These are phyloP conservation scores for Ecliptopera silaceata DNA, from an alignment of 2,888 invertebrate species.

Conservation along the genomic window DNA sequence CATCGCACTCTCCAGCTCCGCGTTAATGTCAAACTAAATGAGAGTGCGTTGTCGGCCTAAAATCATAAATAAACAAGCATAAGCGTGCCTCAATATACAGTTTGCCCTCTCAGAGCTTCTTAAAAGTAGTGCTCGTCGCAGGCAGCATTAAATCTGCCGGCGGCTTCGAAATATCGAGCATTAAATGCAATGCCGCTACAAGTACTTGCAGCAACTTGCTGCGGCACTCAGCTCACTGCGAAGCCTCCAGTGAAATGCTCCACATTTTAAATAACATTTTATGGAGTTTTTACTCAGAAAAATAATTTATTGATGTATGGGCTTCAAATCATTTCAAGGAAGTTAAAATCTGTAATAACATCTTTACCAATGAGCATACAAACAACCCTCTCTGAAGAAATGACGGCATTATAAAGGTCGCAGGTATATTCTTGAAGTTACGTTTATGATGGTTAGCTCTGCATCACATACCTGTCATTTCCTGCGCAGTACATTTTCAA, in stretches of 20 bases:
- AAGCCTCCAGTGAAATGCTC: constrained; percentile 4
- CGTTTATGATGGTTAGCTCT: too few species aligned
- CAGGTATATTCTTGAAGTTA: too few species aligned
- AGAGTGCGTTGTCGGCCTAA: too few species aligned
- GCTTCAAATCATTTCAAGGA: too few species aligned
- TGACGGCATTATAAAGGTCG: too few species aligned
- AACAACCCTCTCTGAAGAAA: too few species aligned
- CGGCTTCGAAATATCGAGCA: constrained; percentile 18
- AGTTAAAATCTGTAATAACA: too few species aligned
- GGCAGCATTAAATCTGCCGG: constrained; percentile 10
- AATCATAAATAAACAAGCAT: neutral
- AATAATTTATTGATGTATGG: neutral
- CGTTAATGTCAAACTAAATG: neutral
- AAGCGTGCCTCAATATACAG: neutral
- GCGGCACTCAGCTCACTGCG: constrained; percentile 3
- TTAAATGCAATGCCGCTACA: constrained; percentile 3
- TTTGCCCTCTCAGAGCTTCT: neutral
- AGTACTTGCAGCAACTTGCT: neutral
- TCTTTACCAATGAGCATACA: too few species aligned
- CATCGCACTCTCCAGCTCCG: neutral
- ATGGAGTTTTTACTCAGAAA: neutral
- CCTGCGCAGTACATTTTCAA: too few species aligned
- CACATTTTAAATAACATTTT: constrained; percentile 22
- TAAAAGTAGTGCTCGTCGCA: constrained; percentile 7
- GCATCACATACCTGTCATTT: too few species aligned